Evolutionary conservation across 2,888 invertebrate genomes (phyloP).

Genomic region (Anticlea derivata): DNA sequence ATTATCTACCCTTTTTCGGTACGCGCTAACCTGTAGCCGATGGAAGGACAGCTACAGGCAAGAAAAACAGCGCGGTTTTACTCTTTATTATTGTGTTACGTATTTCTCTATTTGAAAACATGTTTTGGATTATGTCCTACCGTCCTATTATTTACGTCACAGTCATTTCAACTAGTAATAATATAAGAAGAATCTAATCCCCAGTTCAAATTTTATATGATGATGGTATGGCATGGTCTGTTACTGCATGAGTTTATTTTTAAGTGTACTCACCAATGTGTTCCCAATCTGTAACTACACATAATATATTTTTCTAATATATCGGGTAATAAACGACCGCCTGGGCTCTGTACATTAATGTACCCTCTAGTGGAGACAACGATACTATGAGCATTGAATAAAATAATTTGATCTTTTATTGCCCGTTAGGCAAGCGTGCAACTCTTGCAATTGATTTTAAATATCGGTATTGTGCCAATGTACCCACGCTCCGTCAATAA

Average conservation of each 20-base stretch:
- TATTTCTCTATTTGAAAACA: conserved; percentile 1
- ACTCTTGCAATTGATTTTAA: too few relatives aligned
- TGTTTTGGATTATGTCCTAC: conserved; percentile 1
- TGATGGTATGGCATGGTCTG: conserved; percentile 4
- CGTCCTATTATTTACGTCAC: background rate
- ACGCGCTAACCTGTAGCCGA: conserved; percentile 14
- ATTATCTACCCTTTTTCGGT: conserved; percentile 7
- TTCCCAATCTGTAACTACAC: background rate
- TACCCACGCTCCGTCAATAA: too few relatives aligned
- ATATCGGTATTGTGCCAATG: background rate
- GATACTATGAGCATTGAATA: too few relatives aligned
- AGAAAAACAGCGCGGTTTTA: conserved; percentile 1
- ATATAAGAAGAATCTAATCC: background rate
- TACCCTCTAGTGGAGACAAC: too few relatives aligned
- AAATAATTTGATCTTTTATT: too few relatives aligned
- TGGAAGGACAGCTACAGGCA: conserved; percentile 24
- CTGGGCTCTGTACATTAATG: too few relatives aligned
- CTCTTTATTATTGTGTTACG: conserved; percentile 12
- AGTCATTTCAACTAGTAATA: background rate
- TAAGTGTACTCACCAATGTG: background rate
- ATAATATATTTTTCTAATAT: background rate
- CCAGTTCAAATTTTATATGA: background rate
- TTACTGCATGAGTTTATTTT: conserved; percentile 4
- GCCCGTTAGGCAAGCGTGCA: too few relatives aligned
- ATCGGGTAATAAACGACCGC: too few relatives aligned